Evolutionary conservation across 2,113 vertebrate genomes (phyloP).

Genomic region (Blennius ocellaris): DNA sequence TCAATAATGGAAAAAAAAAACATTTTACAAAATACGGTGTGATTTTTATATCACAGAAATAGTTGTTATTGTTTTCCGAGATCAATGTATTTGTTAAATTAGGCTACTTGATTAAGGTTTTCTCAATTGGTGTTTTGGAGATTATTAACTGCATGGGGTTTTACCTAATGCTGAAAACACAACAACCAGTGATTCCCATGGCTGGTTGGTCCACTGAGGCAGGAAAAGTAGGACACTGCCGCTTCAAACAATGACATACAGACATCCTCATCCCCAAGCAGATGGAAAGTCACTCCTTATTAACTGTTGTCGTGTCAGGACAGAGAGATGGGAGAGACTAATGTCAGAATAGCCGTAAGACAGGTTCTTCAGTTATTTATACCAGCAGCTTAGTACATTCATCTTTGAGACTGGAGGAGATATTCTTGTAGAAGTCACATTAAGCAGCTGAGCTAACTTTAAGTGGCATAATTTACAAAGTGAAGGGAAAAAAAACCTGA

Average conservation of each 20-base stretch:
- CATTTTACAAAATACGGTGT: no score
- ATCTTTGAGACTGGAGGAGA: background rate
- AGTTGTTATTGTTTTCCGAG: no score
- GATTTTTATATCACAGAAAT: no score
- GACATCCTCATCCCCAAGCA: background rate
- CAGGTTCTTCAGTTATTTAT: slow-evolving; percentile 7
- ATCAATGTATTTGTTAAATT: no score
- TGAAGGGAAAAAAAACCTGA: no score
- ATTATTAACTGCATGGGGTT: no score
- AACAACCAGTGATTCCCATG: no score
- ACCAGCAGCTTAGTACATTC: slow-evolving; percentile 1
- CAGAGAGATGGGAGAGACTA: slow-evolving; percentile 9
- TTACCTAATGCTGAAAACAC: no score
- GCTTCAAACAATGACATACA: background rate
- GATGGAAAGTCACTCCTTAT: slow-evolving; percentile 12
- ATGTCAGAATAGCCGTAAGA: background rate
- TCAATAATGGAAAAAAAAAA: no score
- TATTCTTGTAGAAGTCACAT: background rate
- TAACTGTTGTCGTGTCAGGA: slow-evolving; percentile 12
- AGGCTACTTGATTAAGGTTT: no score
- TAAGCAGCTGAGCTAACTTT: background rate
- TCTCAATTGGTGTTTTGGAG: no score
- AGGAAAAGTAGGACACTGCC: slow-evolving; percentile 11
- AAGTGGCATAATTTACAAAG: no score
- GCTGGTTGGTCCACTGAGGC: background rate